phyloP scores from a whole-genome alignment of 2,797 vertebrate genomes.

The Aplochiton taeniatus region DNA sequence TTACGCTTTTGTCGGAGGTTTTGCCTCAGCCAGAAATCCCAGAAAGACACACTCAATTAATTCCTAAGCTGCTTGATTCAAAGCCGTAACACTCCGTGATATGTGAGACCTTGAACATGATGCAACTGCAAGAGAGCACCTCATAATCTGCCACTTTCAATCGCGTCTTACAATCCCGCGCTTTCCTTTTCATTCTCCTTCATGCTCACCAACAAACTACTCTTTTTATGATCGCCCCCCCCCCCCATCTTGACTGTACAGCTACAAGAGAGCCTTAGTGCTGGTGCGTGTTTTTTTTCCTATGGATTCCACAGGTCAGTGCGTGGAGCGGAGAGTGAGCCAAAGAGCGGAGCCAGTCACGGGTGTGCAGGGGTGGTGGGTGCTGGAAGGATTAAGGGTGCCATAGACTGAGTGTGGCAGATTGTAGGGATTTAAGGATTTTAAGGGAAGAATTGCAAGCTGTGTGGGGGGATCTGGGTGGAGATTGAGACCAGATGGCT shows the following conservation, averaged over 20 bases:
- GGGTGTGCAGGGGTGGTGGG: constrained; percentile 19
- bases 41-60: constrained; percentile 8
- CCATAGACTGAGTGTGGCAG: constrained; percentile 35
- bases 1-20: not conserved
- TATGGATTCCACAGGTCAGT: constrained; percentile 32
- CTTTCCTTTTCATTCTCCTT: constrained; percentile 17
- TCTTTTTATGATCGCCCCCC: constrained; percentile 27
- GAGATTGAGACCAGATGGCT: constrained; percentile 65
- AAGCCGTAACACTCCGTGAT: constrained; percentile 27
- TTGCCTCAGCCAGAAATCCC: constrained; percentile 14
- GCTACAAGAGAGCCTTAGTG: constrained; percentile 17
- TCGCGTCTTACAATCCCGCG: constrained; percentile 27
- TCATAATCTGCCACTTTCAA: constrained; percentile 42
- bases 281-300: constrained; percentile 22
- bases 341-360: constrained; percentile 7
- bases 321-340: constrained; percentile 14
- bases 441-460: constrained; percentile 55
- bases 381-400: constrained; percentile 36
- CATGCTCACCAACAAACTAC: constrained; percentile 1
- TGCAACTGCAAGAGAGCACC: constrained; percentile 21
- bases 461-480: constrained; percentile 48
- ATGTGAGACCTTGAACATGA: constrained; percentile 33
- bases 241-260: constrained; percentile 4
- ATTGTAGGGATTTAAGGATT: constrained; percentile 64
- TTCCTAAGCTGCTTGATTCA: not conserved